phyloP scores from a whole-genome alignment of 2,113 vertebrate genomes.

The Pituophis catenifer region DNA sequence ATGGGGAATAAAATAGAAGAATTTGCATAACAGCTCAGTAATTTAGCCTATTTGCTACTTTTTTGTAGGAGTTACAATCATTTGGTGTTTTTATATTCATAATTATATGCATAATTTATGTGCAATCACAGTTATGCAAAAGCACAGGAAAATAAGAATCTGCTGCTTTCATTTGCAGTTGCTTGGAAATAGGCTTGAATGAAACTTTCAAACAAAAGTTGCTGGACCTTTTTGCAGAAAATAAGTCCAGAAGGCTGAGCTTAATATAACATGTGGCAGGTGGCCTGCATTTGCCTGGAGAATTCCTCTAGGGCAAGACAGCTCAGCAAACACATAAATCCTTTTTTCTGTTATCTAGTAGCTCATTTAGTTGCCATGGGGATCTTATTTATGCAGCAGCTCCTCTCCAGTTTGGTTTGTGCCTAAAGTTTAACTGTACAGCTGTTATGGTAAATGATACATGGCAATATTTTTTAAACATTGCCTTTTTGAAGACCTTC shows the following conservation, averaged over 20 bases:
- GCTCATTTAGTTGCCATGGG: conserved; percentile 88
- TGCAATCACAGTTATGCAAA: conserved; percentile 3
- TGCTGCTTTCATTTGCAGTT: conserved; percentile 52
- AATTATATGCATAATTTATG: conserved; percentile 54
- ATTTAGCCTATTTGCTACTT: background rate
- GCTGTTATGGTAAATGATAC: conserved; percentile 77
- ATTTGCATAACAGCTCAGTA: conserved; percentile 1
- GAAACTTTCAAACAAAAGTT: conserved; percentile 72
- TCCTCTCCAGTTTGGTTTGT: conserved; percentile 80
- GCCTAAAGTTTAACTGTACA: conserved; percentile 81
- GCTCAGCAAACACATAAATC: conserved; percentile 90
- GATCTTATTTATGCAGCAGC: conserved; percentile 86
- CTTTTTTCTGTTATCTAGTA: conserved; percentile 84
- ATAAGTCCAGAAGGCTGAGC: conserved; percentile 80
- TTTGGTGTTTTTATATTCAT: conserved; percentile 52
- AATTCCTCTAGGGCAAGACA: conserved; percentile 87
- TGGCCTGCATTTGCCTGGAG: conserved; percentile 85
- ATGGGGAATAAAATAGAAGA: conserved; percentile 9
- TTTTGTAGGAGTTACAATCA: background rate
- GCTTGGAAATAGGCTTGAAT: conserved; percentile 34
- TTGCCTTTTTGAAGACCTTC: conserved; percentile 66
- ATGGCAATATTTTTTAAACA: conserved; percentile 78
- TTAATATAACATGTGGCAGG: conserved; percentile 87
- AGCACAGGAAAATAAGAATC: conserved; percentile 41
- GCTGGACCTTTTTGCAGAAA: conserved; percentile 72